phyloP scores from a whole-genome alignment of 2,797 vertebrate species.

The Mus caroli region DNA sequence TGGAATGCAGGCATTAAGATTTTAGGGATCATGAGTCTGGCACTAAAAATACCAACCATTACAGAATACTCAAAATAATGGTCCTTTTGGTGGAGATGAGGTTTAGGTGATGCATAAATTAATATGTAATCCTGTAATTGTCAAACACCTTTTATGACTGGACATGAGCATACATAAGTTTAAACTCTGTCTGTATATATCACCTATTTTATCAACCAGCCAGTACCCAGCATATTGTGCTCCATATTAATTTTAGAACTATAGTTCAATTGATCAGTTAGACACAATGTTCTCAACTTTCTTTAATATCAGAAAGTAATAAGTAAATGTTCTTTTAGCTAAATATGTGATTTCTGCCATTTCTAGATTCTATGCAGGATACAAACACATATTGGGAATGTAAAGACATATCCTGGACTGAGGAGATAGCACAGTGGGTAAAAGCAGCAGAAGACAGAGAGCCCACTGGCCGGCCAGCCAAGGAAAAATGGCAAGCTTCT shows the following conservation, averaged over 20 bases:
- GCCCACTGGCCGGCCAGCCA: not conserved
- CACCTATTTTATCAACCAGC: not conserved
- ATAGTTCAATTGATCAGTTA: not conserved
- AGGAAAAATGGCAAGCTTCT: not conserved
- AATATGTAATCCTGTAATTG: slow-evolving; percentile 37
- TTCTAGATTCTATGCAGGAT: slow-evolving; percentile 18
- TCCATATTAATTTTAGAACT: slow-evolving; percentile 37
- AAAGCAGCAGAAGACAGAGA: not conserved
- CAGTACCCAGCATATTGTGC: not conserved
- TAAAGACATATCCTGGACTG: not conserved
- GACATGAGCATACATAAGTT: not conserved
- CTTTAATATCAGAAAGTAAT: slow-evolving; percentile 25
- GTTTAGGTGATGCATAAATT: slow-evolving; percentile 61
- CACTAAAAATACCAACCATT: slow-evolving; percentile 71
- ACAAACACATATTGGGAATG: not conserved
- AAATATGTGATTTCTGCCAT: slow-evolving; percentile 40
- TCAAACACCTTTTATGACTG: slow-evolving; percentile 13
- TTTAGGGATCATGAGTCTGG: slow-evolving; percentile 78
- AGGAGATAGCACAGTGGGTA: not conserved
- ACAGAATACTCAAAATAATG: slow-evolving; percentile 69
- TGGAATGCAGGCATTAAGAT: slow-evolving; percentile 77
- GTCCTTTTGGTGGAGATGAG: not conserved
- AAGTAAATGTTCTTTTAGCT: not conserved
- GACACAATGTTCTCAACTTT: not conserved
- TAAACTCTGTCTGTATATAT: not conserved